Percentiles rank a stretch among this genome's conserved stretches.
Conservation (phyloP, 2,888 invertebrate genomes). For the Pristionchus entomophagus region DNA sequence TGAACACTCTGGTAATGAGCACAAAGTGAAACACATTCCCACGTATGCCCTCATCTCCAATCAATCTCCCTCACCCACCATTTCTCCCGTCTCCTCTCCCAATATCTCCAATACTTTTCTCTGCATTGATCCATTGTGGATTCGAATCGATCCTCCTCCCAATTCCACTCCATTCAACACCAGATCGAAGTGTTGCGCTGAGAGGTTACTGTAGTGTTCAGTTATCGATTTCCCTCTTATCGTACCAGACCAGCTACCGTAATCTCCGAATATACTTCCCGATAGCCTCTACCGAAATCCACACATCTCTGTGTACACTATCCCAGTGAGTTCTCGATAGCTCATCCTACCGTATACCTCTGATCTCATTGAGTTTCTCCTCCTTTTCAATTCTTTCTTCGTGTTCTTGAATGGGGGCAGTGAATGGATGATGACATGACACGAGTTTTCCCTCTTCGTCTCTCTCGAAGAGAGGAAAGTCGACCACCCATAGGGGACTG, state of each 20-base stretch:
- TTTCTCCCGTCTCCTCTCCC: slow-evolving; percentile 48
- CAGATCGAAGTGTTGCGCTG: slow-evolving; percentile 92
- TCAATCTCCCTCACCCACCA: no score
- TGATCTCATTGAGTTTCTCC: slow-evolving; percentile 52
- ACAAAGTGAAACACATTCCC: no score
- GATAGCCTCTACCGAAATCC: background rate
- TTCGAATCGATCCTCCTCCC: slow-evolving; percentile 96
- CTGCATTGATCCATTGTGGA: slow-evolving; percentile 89
- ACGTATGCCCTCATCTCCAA: no score
- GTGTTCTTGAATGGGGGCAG: slow-evolving; percentile 88
- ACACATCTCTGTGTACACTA: no score
- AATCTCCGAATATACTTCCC: no score
- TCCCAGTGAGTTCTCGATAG: background rate
- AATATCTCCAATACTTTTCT: slow-evolving; percentile 86
- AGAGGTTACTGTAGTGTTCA: no score
- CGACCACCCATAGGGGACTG: slow-evolving; percentile 87
- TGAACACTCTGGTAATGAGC: no score
- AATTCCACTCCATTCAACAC: slow-evolving; percentile 96
- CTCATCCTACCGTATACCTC: slow-evolving; percentile 51
- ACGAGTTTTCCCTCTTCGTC: slow-evolving; percentile 81
- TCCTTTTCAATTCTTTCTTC: slow-evolving; percentile 48
- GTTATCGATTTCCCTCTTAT: no score
- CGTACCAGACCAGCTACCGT: no score
- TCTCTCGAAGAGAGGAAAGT: slow-evolving; percentile 92
- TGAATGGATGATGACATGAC: slow-evolving; percentile 96